These are phyloP conservation scores for Miniopterus natalensis DNA, from an alignment of 2,113 vertebrate species.

Conservation along the genomic window DNA sequence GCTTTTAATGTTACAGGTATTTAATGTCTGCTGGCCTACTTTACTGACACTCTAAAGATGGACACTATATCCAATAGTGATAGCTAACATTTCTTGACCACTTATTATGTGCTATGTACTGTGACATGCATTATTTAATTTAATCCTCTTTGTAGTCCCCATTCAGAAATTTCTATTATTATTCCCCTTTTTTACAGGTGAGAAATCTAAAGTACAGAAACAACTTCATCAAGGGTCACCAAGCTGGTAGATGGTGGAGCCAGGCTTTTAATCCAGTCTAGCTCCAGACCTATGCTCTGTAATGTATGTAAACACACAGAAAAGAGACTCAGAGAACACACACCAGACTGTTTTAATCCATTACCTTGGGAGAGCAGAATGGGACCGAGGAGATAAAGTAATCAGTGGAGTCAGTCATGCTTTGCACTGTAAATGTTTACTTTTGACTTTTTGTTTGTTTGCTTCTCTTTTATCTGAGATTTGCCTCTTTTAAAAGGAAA, in stretches of 20 bases:
- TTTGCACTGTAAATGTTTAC: neutral
- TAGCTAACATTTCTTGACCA: neutral
- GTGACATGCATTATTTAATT: neutral
- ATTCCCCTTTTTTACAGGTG: neutral
- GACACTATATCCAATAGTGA: neutral
- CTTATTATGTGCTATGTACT: neutral
- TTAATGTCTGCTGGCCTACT: neutral
- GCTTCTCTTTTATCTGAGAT: neutral
- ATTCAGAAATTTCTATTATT: conserved; percentile 4
- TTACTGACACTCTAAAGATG: neutral
- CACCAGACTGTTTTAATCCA: neutral
- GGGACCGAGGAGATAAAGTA: neutral
- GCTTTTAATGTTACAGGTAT: neutral
- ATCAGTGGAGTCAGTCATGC: neutral
- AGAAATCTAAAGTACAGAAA: conserved; percentile 14
- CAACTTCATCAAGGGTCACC: neutral
- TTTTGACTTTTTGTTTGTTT: neutral
- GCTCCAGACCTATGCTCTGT: neutral
- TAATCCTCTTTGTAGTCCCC: neutral
- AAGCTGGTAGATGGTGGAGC: neutral
- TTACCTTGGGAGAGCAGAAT: neutral
- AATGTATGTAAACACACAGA: neutral
- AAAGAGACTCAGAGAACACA: neutral
- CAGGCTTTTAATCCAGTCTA: neutral
- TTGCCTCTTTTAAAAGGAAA: neutral